Conservation (phyloP, 2,797 vertebrate genomes). For the Pangasius djambal region DNA sequence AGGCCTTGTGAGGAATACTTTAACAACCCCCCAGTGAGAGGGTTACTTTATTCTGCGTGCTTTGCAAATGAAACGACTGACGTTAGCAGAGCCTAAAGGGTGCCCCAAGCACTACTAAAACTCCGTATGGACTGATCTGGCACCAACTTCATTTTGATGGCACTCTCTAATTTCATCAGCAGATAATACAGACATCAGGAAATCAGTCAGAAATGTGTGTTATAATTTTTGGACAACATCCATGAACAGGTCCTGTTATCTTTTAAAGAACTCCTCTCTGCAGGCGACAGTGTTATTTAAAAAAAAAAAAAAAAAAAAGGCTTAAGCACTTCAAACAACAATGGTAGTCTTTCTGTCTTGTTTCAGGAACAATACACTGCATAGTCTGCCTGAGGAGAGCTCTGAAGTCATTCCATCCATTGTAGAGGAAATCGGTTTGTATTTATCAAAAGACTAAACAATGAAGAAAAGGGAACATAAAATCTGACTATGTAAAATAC, state of each 20-base stretch:
- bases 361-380: background rate
- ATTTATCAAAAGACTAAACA: background rate
- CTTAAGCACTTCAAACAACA: background rate
- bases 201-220: background rate
- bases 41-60: background rate
- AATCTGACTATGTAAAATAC: conserved; percentile 1
- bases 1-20: background rate
- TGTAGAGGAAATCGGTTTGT: background rate
- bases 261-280: background rate
- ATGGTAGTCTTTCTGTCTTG: background rate
- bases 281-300: background rate
- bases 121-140: background rate
- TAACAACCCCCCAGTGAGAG: background rate
- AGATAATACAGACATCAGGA: background rate
- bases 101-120: background rate
- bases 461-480: background rate
- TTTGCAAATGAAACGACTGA: background rate
- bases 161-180: background rate
- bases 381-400: background rate
- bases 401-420: conserved; percentile 18
- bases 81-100: background rate
- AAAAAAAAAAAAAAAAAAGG: background rate
- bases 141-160: background rate
- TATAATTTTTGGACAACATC: background rate
- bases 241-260: background rate